A percentile compares a stretch with the other conserved stretches of the same genome.
Evolutionary conservation across 1,140 invertebrate genomes (phyloP).

Genomic region (Phenacoccus solenopsis): DNA sequence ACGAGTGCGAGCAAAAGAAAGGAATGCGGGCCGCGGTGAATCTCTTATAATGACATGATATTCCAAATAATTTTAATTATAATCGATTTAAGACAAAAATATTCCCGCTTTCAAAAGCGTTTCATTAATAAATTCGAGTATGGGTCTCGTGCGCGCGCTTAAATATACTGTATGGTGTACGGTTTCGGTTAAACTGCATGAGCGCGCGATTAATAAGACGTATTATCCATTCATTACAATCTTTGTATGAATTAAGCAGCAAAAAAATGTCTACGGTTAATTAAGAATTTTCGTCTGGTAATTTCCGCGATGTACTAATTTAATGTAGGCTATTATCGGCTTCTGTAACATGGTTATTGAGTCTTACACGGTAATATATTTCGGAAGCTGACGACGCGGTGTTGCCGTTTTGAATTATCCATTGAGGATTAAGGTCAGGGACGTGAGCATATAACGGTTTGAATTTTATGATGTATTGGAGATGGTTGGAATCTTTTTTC

Average conservation of each 20-base stretch:
- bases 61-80: neutral
- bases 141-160: neutral
- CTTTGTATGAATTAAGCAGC: neutral
- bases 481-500: too few species aligned
- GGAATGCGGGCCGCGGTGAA: too few species aligned
- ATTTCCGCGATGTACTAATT: neutral
- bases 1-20: neutral
- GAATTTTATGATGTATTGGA: too few species aligned
- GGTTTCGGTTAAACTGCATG: neutral
- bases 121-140: neutral
- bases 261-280: neutral
- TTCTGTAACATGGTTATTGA: too few species aligned
- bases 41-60: neutral
- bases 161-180: too few species aligned
- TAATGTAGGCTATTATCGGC: neutral
- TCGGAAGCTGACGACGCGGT: too few species aligned
- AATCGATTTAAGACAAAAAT: neutral
- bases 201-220: too few species aligned
- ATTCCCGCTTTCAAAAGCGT: neutral
- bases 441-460: too few species aligned
- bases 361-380: too few species aligned
- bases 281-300: neutral
- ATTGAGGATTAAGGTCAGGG: too few species aligned
- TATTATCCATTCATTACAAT: neutral
- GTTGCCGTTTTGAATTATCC: too few species aligned